These are phyloP conservation scores for Laticauda laticaudata DNA, from an alignment of 2,113 vertebrate species.

Conservation along the genomic window DNA sequence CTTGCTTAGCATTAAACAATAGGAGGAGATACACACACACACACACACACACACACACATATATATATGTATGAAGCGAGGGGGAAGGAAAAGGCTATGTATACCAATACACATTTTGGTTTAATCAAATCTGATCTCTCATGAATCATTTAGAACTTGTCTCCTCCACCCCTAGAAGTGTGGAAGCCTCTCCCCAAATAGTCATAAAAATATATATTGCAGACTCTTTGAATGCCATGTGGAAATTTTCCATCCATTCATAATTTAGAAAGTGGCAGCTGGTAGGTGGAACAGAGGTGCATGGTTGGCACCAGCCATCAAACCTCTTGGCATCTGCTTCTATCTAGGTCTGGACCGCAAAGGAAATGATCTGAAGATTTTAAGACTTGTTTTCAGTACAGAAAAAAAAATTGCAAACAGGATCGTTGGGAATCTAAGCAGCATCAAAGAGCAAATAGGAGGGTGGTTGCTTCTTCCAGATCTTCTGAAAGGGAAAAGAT, in stretches of 20 bases:
- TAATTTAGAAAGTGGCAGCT: slow-evolving; percentile 62
- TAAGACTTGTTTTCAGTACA: background rate
- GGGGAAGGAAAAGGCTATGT: slow-evolving; percentile 25
- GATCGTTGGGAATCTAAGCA: background rate
- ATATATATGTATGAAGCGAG: background rate
- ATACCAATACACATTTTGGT: slow-evolving; percentile 38
- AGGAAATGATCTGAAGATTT: slow-evolving; percentile 3
- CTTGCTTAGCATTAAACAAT: background rate
- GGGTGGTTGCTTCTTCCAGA: background rate
- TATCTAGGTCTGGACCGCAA: background rate
- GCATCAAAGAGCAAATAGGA: background rate
- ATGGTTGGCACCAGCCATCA: slow-evolving; percentile 16
- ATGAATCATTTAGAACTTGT: slow-evolving; percentile 67
- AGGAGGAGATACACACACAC: too few species aligned
- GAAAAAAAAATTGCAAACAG: background rate
- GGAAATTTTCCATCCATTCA: slow-evolving; percentile 61
- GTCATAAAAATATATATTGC: slow-evolving; percentile 42
- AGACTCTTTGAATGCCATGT: slow-evolving; percentile 60
- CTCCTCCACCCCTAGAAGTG: slow-evolving; percentile 46
- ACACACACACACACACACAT: too few species aligned
- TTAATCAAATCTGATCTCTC: slow-evolving; percentile 71
- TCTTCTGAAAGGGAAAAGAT: background rate
- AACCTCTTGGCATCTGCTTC: slow-evolving; percentile 28
- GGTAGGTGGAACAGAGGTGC: slow-evolving; percentile 52
- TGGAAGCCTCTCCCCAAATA: slow-evolving; percentile 49